Evolutionary conservation across 2,113 vertebrate genomes (phyloP), one percentile per base, ranked within the genome.

Genomic region (Herpailurus yagouaroundi): DNA sequence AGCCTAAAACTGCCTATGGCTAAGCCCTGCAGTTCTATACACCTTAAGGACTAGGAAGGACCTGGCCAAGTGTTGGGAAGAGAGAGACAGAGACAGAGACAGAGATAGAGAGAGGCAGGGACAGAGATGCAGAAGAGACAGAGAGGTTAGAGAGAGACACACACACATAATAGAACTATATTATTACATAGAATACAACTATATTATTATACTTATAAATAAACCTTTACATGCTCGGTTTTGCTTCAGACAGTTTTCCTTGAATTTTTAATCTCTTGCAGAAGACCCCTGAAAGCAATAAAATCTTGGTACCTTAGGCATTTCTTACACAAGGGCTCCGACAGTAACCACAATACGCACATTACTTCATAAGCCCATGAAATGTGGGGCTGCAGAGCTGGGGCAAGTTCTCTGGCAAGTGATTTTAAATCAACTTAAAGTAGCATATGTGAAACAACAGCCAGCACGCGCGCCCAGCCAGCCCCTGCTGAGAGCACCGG

Each of bases 381-480:
- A 89, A 45, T 36, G 16, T 57, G 81, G 55, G 55, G 29, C 74
- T n/a, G 23, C 90, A 14, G 80, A 76, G 8, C 57, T 74, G 63
- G 48, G 25, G 55, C 18, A 86, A 89, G 29, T 66, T 57, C 50
- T 83, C 93, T 71, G 71, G 80, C 66, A 80, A 38, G 60, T 74
- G 89, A 64, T 45, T 86, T 91, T 45, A 74, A 68, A 89, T 93
- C 38, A 64, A n/a, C 60, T 83, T 41, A 90, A 79, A 88, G 48
- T 45, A 41, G 63, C 7, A 8, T 15, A 9, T 14, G 38, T 4
- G 87, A 50, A 19, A 18, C 29, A 55, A 3, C 21, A 89, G 66
- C 33, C 76, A 7, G 77, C 50, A 71, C 10, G 15, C 31, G 55
- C 0, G 0, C 15, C 36, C 71, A 45, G 89, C 60, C 79, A 52